Conservation (phyloP, 1,140 invertebrate genomes). For the Nasonia longicornis region DNA sequence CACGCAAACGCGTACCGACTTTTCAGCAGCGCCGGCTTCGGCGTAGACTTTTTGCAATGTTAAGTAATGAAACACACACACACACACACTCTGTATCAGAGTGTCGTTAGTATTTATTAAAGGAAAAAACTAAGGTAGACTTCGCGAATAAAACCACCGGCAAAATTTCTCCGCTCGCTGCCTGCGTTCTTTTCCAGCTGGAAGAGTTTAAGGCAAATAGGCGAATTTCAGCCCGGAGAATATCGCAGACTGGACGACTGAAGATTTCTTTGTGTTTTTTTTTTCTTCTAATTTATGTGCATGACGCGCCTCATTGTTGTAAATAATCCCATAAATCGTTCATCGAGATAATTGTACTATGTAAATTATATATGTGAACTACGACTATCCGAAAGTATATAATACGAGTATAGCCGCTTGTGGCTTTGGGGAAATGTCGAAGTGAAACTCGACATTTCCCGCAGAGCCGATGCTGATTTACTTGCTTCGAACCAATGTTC, state of each 20-base stretch:
- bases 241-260: constrained; percentile 33
- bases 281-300: constrained; percentile 44
- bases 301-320: constrained; percentile 54
- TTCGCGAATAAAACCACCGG: constrained; percentile 23
- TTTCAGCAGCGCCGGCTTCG: constrained; percentile 12
- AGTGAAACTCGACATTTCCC: background rate
- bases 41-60: constrained; percentile 21
- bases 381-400: constrained; percentile 25
- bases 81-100: constrained; percentile 59
- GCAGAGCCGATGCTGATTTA: constrained; percentile 25
- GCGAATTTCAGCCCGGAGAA: constrained; percentile 16
- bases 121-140: constrained; percentile 35
- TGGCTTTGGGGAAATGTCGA: constrained; percentile 32
- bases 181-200: background rate
- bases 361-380: constrained; percentile 51
- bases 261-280: constrained; percentile 32
- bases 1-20: background rate
- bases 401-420: constrained; percentile 15
- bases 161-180: constrained; percentile 18
- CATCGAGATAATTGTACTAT: constrained; percentile 44
- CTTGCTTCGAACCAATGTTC: constrained; percentile 35
- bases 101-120: constrained; percentile 57
- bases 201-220: constrained; percentile 11
- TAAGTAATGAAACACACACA: constrained; percentile 19
- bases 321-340: constrained; percentile 55